A percentile compares a stretch with the other conserved stretches of the same genome.
These are phyloP conservation scores for Echiichthys vipera DNA, from an alignment of 2,797 vertebrate species.

Conservation along the genomic window DNA sequence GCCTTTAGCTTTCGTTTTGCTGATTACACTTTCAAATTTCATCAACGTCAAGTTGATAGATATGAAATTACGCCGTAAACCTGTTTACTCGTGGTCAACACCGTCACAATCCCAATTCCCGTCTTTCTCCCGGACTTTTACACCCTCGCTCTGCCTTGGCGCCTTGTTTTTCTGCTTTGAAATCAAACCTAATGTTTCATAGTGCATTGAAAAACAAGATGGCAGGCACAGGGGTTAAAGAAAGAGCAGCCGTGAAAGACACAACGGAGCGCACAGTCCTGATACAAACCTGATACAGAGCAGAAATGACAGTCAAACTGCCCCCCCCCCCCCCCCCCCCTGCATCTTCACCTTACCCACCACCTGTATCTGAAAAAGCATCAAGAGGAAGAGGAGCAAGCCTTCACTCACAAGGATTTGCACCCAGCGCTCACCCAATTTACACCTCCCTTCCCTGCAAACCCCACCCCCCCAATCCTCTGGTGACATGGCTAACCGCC, in stretches of 20 bases:
- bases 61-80: constrained; percentile 76
- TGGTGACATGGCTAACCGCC: constrained; percentile 78
- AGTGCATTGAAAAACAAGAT: constrained; percentile 20
- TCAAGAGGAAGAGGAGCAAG: constrained; percentile 70
- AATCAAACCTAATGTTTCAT: constrained; percentile 36
- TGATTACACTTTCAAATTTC: constrained; percentile 88
- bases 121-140: constrained; percentile 26
- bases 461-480: constrained; percentile 76
- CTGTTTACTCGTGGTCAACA: constrained; percentile 77
- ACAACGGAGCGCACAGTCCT: constrained; percentile 8
- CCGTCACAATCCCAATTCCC: constrained; percentile 28
- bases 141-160: background rate
- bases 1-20: constrained; percentile 84
- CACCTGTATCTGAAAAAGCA: constrained; percentile 73
- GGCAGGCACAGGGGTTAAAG: constrained; percentile 24
- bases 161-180: background rate
- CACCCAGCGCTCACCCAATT: constrained; percentile 85
- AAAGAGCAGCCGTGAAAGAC: constrained; percentile 45
- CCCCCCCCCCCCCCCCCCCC: background rate
- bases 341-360: constrained; percentile 57
- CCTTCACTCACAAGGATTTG: constrained; percentile 73
- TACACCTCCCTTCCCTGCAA: constrained; percentile 83
- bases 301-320: constrained; percentile 28
- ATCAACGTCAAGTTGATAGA: constrained; percentile 84
- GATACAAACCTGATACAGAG: constrained; percentile 30